Conservation (phyloP, 1,140 invertebrate genomes). For the Leptopilina clavipes region DNA sequence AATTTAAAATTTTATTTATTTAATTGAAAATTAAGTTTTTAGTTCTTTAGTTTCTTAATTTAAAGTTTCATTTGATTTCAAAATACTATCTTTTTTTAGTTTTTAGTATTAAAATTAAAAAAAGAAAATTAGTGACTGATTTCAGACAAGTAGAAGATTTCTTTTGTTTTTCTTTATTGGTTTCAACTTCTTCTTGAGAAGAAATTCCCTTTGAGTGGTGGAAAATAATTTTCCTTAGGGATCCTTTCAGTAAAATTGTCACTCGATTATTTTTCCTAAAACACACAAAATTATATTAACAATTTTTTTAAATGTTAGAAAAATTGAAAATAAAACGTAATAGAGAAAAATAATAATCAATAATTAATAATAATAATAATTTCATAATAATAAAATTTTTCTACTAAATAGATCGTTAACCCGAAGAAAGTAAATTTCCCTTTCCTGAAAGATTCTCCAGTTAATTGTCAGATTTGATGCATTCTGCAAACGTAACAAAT, state of each 20-base stretch:
- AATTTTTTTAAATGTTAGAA: background rate
- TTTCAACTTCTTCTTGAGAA: background rate
- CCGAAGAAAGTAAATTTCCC: constrained; percentile 30
- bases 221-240: background rate
- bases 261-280: background rate
- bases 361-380: too few relatives aligned
- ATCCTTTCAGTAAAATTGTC: background rate
- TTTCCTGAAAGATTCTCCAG: constrained; percentile 22
- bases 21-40: too few relatives aligned
- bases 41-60: too few relatives aligned
- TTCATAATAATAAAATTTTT: background rate
- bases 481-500: constrained; percentile 7
- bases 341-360: background rate
- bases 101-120: too few relatives aligned
- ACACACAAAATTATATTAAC: background rate
- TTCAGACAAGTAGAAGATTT: too few relatives aligned
- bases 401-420: constrained; percentile 9
- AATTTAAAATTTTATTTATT: too few relatives aligned
- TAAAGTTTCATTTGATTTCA: too few relatives aligned
- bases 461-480: background rate
- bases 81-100: too few relatives aligned
- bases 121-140: too few relatives aligned
- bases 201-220: background rate
- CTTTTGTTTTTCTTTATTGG: background rate
- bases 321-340: background rate